These are phyloP conservation scores for Eupristina koningsbergeri DNA, from an alignment of 1,140 invertebrate species.

Conservation along the genomic window DNA sequence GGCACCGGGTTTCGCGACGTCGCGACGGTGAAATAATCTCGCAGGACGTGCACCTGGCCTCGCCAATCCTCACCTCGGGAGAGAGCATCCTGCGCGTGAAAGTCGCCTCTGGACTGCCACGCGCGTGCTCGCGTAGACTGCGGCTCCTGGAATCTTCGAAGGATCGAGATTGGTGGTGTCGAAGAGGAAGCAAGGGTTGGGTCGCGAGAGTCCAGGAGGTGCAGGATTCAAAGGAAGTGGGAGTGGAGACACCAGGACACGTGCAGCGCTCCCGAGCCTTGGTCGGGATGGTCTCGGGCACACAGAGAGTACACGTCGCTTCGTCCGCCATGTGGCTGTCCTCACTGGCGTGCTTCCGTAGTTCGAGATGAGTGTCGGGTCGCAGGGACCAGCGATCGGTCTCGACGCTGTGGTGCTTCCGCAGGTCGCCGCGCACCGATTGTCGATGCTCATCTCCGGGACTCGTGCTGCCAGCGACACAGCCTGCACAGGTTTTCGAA, in stretches of 20 bases:
- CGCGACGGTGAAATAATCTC: constrained; percentile 60
- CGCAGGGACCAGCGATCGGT: constrained; percentile 68
- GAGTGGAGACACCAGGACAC: constrained; percentile 63
- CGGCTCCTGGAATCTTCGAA: neutral
- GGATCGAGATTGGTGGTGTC: neutral
- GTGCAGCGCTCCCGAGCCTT: constrained; percentile 69
- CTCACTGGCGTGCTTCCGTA: constrained; percentile 69
- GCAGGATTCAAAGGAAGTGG: constrained; percentile 49
- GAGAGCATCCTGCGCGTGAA: constrained; percentile 66
- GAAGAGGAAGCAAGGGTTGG: neutral
- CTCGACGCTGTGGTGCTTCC: constrained; percentile 71
- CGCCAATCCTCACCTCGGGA: constrained; percentile 64
- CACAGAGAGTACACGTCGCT: constrained; percentile 60
- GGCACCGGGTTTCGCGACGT: constrained; percentile 66
- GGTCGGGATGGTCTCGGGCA: constrained; percentile 66
- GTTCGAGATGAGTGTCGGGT: constrained; percentile 60
- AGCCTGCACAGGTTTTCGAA: constrained; percentile 57
- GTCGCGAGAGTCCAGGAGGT: neutral
- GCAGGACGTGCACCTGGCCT: constrained; percentile 69
- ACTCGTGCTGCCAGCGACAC: too few species aligned
- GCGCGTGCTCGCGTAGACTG: constrained; percentile 57
- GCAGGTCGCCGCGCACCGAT: constrained; percentile 63
- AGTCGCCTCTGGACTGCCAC: constrained; percentile 52
- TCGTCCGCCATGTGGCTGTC: constrained; percentile 66
- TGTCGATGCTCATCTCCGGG: constrained; percentile 52